phyloP scores from a whole-genome alignment of 1,140 invertebrate genomes.

The Drosophila parvula region DNA sequence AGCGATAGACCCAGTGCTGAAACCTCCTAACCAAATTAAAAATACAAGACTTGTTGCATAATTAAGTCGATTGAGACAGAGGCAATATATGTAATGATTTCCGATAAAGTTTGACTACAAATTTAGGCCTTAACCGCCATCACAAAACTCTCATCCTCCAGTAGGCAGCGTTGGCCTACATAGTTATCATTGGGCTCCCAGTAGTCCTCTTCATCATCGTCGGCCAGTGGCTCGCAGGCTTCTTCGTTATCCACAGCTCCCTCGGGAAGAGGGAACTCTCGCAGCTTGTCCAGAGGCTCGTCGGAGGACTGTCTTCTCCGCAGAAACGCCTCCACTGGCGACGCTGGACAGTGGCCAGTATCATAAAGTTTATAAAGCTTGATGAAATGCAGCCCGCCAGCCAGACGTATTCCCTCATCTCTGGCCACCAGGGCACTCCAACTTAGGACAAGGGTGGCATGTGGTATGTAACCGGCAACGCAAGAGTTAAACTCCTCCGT shows the following conservation, averaged over 20 bases:
- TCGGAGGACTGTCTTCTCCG: slow-evolving; percentile 39
- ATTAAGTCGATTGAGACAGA: slow-evolving; percentile 10
- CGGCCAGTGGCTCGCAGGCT: slow-evolving; percentile 45
- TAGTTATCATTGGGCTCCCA: slow-evolving; percentile 80
- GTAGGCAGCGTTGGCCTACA: slow-evolving; percentile 72
- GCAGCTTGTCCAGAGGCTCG: slow-evolving; percentile 23
- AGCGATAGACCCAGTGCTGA: too few species aligned
- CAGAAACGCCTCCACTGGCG: slow-evolving; percentile 22
- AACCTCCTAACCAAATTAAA: background rate
- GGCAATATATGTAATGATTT: slow-evolving; percentile 21
- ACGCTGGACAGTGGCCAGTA: slow-evolving; percentile 54
- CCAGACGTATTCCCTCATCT: slow-evolving; percentile 53
- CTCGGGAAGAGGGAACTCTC: slow-evolving; percentile 61
- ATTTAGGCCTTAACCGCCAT: slow-evolving; percentile 65
- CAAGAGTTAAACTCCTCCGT: slow-evolving; percentile 80
- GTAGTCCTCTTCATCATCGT: slow-evolving; percentile 71
- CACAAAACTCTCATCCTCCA: slow-evolving; percentile 78
- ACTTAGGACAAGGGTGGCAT: slow-evolving; percentile 69
- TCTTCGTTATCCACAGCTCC: slow-evolving; percentile 38
- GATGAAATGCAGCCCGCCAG: slow-evolving; percentile 76
- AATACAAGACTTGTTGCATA: slow-evolving; percentile 1
- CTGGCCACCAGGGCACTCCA: slow-evolving; percentile 71
- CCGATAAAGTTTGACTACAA: slow-evolving; percentile 9
- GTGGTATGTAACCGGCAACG: slow-evolving; percentile 63
- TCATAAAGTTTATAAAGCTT: slow-evolving; percentile 77